These are phyloP conservation scores for Phylloscopus whistleri DNA, from an alignment of 2,113 vertebrate genomes.

Conservation along the genomic window DNA sequence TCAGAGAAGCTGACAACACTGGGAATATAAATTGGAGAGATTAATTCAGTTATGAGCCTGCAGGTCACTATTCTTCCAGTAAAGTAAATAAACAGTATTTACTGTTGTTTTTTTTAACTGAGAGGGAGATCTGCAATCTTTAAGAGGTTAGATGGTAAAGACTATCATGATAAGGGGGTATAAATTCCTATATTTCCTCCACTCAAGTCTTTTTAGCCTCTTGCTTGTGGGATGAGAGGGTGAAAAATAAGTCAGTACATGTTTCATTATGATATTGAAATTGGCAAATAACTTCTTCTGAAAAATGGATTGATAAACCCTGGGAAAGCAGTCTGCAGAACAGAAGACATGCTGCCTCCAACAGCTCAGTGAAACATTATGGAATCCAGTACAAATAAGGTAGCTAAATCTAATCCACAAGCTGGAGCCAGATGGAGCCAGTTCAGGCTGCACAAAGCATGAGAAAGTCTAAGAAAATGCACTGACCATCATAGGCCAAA, in stretches of 20 bases:
- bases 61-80: neutral
- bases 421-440: neutral
- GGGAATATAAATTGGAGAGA: neutral
- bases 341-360: neutral
- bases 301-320: neutral
- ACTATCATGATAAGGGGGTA: neutral
- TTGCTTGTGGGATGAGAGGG: neutral
- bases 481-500: neutral
- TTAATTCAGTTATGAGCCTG: neutral
- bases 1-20: neutral
- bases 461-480: neutral
- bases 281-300: neutral
- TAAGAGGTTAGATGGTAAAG: neutral
- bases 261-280: neutral
- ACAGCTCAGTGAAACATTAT: neutral
- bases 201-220: neutral
- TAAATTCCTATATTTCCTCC: neutral
- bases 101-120: neutral
- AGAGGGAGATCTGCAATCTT: neutral
- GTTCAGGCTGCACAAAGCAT: neutral
- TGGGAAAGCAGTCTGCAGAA: neutral
- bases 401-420: neutral
- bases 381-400: neutral
- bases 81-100: neutral
- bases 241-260: neutral